Conservation (phyloP, 2,113 vertebrate species). For the Carollia perspicillata region DNA sequence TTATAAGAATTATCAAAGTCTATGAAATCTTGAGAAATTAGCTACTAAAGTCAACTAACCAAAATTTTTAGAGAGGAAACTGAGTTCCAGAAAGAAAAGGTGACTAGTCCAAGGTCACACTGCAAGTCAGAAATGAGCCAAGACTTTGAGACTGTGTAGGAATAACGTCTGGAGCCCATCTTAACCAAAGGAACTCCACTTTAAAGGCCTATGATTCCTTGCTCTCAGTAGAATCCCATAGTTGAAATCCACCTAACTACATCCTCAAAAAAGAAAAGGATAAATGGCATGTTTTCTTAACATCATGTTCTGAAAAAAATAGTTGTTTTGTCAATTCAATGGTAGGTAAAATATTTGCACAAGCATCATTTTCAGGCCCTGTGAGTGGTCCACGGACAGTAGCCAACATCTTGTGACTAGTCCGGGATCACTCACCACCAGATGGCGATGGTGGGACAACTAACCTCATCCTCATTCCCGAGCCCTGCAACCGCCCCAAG, state of each 20-base stretch:
- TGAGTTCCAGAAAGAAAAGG: background rate
- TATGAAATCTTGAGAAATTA: background rate
- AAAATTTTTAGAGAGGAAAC: background rate
- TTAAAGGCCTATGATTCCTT: background rate
- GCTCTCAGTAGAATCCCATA: background rate
- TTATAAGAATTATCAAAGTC: background rate
- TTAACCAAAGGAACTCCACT: background rate
- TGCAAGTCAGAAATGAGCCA: background rate
- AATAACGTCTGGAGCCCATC: background rate
- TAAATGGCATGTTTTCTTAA: background rate
- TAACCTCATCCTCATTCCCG: background rate
- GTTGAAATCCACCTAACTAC: background rate
- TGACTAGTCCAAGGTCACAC: background rate
- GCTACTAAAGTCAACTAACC: background rate
- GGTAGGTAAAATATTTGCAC: background rate
- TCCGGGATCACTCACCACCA: too few species aligned
- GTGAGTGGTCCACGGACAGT: background rate
- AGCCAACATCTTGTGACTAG: background rate
- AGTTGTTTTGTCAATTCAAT: background rate
- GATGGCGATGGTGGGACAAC: too few species aligned
- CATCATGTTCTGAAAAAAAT: background rate
- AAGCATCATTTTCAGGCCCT: background rate
- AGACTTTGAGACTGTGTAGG: background rate
- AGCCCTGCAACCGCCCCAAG: background rate
- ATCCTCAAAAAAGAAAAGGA: background rate